Conservation (phyloP, 2,113 vertebrate genomes). For the Hippocampus barbouri region DNA sequence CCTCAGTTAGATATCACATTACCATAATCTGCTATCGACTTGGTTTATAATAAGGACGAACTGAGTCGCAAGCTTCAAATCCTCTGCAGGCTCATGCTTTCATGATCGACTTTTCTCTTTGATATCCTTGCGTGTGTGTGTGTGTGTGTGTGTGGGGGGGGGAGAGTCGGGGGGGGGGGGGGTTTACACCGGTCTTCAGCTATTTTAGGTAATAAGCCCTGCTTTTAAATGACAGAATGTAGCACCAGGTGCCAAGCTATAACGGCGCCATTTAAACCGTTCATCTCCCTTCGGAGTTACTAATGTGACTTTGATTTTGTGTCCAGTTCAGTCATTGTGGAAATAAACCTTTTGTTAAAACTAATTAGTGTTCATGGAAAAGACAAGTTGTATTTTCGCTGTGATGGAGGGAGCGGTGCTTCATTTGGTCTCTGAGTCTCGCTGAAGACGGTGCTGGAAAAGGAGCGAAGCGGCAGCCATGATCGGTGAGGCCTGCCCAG, state of each 20-base stretch:
- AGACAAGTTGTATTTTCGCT: slow-evolving; percentile 36
- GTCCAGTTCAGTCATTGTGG: slow-evolving; percentile 20
- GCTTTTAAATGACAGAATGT: slow-evolving; percentile 2
- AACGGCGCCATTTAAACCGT: slow-evolving; percentile 4
- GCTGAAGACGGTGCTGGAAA: slow-evolving; percentile 33
- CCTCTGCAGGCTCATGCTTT: slow-evolving; percentile 47
- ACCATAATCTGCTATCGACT: slow-evolving; percentile 71
- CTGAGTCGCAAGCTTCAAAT: slow-evolving; percentile 56
- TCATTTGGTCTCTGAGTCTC: slow-evolving; percentile 37
- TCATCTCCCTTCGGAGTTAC: background rate
- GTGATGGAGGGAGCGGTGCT: slow-evolving; percentile 31
- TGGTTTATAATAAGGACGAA: slow-evolving; percentile 61
- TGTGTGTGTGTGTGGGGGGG: slow-evolving; percentile 11
- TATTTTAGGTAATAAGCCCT: slow-evolving; percentile 25
- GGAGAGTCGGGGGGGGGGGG: slow-evolving; percentile 5
- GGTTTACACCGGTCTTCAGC: slow-evolving; percentile 40
- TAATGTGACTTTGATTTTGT: slow-evolving; percentile 36
- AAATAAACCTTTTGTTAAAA: slow-evolving; percentile 45
- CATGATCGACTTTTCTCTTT: slow-evolving; percentile 53
- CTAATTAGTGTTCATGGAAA: slow-evolving; percentile 51
- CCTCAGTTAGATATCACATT: slow-evolving; percentile 61
- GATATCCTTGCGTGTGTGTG: slow-evolving; percentile 32
- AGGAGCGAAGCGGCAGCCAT: slow-evolving; percentile 36
- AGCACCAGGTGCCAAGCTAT: slow-evolving; percentile 4
- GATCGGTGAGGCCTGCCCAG: slow-evolving; percentile 48